phyloP scores from a whole-genome alignment of 2,113 vertebrate species.

The Gnathonemus longibarbis region DNA sequence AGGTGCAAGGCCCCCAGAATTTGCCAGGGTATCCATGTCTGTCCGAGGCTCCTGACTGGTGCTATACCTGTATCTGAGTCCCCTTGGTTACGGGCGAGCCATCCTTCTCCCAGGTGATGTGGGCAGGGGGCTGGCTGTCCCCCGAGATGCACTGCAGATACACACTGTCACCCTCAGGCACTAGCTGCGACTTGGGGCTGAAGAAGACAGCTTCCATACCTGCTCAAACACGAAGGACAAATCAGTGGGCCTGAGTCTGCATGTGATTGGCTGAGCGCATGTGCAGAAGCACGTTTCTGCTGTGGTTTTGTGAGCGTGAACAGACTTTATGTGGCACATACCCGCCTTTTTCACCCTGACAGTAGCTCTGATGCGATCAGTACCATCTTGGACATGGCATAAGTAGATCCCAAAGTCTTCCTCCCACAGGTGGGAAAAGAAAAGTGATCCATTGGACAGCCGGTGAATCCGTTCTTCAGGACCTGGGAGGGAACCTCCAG shows the following conservation, averaged over 20 bases:
- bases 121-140: constrained; percentile 55
- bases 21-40: neutral
- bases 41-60: neutral
- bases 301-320: neutral
- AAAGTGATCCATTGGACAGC: constrained; percentile 39
- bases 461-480: constrained; percentile 23
- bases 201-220: constrained; percentile 63
- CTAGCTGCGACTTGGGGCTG: constrained; percentile 52
- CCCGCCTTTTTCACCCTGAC: constrained; percentile 38
- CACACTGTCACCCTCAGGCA: constrained; percentile 45
- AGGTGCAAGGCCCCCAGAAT: neutral
- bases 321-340: constrained; percentile 18
- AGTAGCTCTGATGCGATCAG: constrained; percentile 25
- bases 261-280: neutral
- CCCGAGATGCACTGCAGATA: constrained; percentile 67
- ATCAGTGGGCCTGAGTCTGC: neutral
- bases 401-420: constrained; percentile 39
- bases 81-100: constrained; percentile 44
- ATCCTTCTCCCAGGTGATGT: constrained; percentile 62
- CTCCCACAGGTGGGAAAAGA: constrained; percentile 34
- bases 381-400: constrained; percentile 33
- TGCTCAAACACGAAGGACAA: constrained; percentile 30
- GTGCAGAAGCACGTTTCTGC: neutral
- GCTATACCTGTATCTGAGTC: constrained; percentile 55
- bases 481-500: neutral